Evolutionary conservation across 2,888 invertebrate genomes (phyloP), one percentile per base, ranked within the genome.

Genomic region (Spicauda simplicius): DNA sequence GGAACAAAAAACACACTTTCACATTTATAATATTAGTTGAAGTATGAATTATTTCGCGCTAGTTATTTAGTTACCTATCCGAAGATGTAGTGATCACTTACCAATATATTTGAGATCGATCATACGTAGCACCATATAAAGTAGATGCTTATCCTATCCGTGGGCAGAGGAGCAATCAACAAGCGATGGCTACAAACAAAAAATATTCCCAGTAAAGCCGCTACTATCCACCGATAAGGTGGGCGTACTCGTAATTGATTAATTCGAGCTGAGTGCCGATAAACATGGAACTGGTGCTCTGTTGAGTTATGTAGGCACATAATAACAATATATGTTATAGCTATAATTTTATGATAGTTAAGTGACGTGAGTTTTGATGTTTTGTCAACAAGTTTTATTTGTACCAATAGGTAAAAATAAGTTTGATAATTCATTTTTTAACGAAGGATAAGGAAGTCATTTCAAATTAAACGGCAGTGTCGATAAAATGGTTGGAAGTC

Each of bases 221-320:
- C 16, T 16, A 18, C 6, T 18, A 50, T 50, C 48, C 8, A 50
- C 50, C 18, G 50, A 50, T 18, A 18, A 14, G 10, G 48, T 48
- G 59, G 59, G 48, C 48, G 48, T 48, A 45, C 45, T 50, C 18
- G 18, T 50, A 48, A 30, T 59, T 59, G 48, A 59, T 48, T 58
- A 45, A 58, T 8, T 58, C 57, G 19, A 48, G 48, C 30, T 12
- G 59, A 58, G 30, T 14, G 56, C 16, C 2, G 33, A 57, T 57
- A 41, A 33, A 56, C 11, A 30, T 7, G 16, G 30, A 4, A 30
- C 11, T 33, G 20, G 6, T 59, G 20, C 10, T 59, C 48, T 25
- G 19, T 59, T 48, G 59, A 48, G 25, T 48, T 59, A 59, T 16
- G 48, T 48, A 16, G 48, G 48, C 7, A 6, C 16, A 48, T 48